phyloP scores from a whole-genome alignment of 2,888 invertebrate species.

The Chironomus riparius region DNA sequence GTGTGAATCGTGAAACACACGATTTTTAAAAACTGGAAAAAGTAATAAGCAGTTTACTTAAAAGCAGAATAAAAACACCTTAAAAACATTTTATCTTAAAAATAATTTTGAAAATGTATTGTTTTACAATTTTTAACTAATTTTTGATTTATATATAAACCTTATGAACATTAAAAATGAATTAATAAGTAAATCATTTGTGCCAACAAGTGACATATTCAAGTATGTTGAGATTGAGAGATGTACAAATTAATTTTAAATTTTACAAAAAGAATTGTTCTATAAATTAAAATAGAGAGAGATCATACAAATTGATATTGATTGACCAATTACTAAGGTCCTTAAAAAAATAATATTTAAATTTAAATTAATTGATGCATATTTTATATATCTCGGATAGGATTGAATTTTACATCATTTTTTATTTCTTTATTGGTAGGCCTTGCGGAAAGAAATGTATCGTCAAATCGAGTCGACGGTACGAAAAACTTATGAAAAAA shows the following conservation, averaged over 20 bases:
- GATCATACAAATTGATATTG: neutral
- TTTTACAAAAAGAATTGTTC: neutral
- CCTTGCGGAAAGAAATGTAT: conserved; percentile 1
- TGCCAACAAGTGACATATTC: conserved; percentile 1
- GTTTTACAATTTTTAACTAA: conserved; percentile 7
- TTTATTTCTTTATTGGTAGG: neutral
- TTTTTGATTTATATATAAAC: neutral
- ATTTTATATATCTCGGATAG: neutral
- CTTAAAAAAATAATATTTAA: neutral
- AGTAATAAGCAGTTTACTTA: neutral
- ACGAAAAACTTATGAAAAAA: neutral
- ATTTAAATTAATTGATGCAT: neutral
- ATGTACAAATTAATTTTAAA: neutral
- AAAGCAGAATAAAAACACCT: neutral
- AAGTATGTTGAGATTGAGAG: neutral
- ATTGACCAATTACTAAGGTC: neutral
- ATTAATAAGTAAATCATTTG: neutral
- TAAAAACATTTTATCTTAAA: neutral
- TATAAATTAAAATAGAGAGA: neutral
- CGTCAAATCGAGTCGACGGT: neutral
- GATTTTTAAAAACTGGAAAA: no score
- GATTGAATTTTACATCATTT: neutral
- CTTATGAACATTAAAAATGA: neutral
- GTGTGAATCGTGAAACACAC: no score
- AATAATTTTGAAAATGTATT: conserved; percentile 11